Conservation (phyloP, 2,888 invertebrate genomes). For the Parnassius smintheus region DNA sequence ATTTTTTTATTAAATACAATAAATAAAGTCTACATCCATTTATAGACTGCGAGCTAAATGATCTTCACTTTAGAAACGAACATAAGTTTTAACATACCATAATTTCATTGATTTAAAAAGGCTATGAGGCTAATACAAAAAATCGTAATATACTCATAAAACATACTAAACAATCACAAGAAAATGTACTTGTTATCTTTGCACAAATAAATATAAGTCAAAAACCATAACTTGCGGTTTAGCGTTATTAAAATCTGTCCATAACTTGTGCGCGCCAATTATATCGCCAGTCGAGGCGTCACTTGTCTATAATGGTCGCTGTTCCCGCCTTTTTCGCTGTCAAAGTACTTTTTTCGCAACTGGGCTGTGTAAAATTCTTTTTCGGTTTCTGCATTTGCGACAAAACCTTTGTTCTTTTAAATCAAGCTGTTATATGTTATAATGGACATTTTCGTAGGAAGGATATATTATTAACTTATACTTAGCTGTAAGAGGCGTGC, state of each 20-base stretch:
- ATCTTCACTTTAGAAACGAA: no score
- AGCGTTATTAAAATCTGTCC: conserved; percentile 57
- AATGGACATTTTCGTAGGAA: no score
- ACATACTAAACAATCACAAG: background rate
- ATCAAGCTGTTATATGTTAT: background rate
- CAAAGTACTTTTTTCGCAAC: conserved; percentile 75
- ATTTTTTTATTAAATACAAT: no score
- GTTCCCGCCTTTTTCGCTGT: conserved; percentile 79
- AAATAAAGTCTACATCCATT: no score
- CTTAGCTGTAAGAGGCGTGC: no score
- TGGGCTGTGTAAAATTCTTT: conserved; percentile 50
- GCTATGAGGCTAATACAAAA: no score
- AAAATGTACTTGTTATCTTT: conserved; percentile 9
- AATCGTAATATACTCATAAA: background rate
- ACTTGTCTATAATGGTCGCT: conserved; percentile 83
- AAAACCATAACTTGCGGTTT: conserved; percentile 44
- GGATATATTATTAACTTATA: no score
- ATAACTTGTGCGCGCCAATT: conserved; percentile 60
- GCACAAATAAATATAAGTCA: conserved; percentile 38
- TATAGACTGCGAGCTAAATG: no score
- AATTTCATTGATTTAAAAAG: no score
- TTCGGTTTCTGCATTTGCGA: conserved; percentile 40
- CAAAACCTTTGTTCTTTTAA: conserved; percentile 35
- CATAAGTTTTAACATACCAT: no score
- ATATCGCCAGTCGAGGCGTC: conserved; percentile 71